Conservation (phyloP, 2,888 invertebrate species). For the Artemia sinica region DNA sequence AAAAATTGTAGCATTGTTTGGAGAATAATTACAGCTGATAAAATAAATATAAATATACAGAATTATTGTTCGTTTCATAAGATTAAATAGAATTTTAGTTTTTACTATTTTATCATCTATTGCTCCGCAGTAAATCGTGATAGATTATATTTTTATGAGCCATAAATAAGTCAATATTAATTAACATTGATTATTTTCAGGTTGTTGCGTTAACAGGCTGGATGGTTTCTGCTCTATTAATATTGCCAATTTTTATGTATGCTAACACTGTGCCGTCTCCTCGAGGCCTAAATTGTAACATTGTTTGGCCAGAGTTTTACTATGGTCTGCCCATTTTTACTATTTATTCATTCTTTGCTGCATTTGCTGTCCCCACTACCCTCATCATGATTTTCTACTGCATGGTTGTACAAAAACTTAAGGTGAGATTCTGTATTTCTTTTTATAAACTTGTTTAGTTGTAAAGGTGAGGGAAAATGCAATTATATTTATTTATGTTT, state of each 20-base stretch:
- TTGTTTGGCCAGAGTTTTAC: constrained; percentile 52
- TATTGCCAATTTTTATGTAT: constrained; percentile 75
- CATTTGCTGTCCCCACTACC: constrained; percentile 67
- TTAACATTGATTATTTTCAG: constrained; percentile 20
- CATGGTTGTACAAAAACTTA: constrained; percentile 62
- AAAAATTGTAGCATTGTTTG: no score
- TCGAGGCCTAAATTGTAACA: constrained; percentile 46
- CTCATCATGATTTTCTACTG: constrained; percentile 75
- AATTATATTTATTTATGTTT: no score
- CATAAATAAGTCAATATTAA: no score
- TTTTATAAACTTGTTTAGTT: no score
- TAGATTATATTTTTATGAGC: no score
- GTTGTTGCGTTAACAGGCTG: constrained; percentile 70
- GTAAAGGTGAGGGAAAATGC: no score
- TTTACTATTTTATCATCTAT: no score
- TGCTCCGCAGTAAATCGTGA: no score
- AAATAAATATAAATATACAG: no score
- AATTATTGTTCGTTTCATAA: no score
- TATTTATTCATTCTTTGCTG: constrained; percentile 64
- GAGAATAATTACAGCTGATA: no score
- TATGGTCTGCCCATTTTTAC: constrained; percentile 64
- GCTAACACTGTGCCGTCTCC: constrained; percentile 38
- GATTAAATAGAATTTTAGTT: no score
- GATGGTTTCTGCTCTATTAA: constrained; percentile 65
- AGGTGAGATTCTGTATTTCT: not conserved